These are phyloP conservation scores for Dicerorhinus sumatrensis DNA, from an alignment of 2,113 vertebrate species.

Conservation along the genomic window DNA sequence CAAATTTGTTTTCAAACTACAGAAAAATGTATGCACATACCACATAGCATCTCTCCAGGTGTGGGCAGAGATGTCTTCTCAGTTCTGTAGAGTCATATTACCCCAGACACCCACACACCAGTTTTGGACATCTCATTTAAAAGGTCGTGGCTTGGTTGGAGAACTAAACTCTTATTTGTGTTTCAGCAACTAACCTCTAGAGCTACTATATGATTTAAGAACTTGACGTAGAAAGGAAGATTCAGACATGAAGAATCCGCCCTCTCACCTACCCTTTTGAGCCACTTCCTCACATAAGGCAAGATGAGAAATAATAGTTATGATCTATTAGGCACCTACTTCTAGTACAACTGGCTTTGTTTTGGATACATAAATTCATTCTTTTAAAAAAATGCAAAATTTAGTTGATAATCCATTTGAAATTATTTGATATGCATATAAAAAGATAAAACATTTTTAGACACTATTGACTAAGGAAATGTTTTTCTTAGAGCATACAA, in stretches of 20 bases:
- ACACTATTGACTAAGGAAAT: not conserved
- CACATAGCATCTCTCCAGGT: not conserved
- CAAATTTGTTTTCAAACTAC: conserved; percentile 22
- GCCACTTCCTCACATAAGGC: not conserved
- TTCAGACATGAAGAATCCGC: not conserved
- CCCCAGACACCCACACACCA: not conserved
- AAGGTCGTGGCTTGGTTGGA: not conserved
- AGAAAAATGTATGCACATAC: not conserved
- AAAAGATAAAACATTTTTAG: not conserved
- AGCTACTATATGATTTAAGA: conserved; percentile 19
- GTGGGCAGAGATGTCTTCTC: conserved; percentile 10
- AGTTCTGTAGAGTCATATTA: not conserved
- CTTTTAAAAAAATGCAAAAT: conserved; percentile 12
- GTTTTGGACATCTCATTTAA: not conserved
- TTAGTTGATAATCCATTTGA: conserved; percentile 7
- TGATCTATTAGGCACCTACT: not conserved
- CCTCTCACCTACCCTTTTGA: not conserved
- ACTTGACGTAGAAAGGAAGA: not conserved
- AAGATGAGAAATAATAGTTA: not conserved
- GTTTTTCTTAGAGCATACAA: not conserved
- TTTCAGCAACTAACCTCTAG: not conserved
- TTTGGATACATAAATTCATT: conserved; percentile 25
- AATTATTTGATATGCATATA: not conserved
- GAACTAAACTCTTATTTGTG: conserved; percentile 29
- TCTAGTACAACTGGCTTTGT: not conserved